phyloP scores from a whole-genome alignment of 1,140 invertebrate genomes.

The Radopholus similis region DNA sequence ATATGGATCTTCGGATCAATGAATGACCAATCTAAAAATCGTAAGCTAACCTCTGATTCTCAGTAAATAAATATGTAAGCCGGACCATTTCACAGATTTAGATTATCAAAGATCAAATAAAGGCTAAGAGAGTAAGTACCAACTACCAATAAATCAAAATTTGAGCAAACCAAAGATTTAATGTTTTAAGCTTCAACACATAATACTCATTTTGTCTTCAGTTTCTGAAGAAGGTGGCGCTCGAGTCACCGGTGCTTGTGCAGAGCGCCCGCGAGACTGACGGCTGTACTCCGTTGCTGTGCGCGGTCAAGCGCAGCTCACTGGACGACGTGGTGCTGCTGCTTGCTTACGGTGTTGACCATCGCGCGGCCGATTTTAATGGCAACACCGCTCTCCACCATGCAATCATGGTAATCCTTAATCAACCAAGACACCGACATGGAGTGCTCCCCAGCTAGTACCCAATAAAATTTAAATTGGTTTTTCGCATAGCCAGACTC shows the following conservation, averaged over 20 bases:
- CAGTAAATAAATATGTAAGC: too few species aligned
- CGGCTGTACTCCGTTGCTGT: constrained; percentile 12
- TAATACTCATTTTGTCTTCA: background rate
- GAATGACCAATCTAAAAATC: too few species aligned
- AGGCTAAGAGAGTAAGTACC: too few species aligned
- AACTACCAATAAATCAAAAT: too few species aligned
- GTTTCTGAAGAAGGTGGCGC: background rate
- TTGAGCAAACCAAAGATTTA: background rate
- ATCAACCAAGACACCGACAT: too few species aligned
- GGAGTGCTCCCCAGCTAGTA: too few species aligned
- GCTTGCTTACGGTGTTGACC: constrained; percentile 25
- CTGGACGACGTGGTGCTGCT: constrained; percentile 12
- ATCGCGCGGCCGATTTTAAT: background rate
- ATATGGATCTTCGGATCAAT: too few species aligned
- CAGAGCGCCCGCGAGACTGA: background rate
- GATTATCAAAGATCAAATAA: too few species aligned
- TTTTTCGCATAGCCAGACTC: too few species aligned
- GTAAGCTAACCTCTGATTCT: too few species aligned
- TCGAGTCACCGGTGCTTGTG: background rate
- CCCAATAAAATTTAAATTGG: too few species aligned
- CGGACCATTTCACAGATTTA: too few species aligned
- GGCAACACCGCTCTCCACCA: constrained; percentile 31
- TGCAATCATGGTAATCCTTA: constrained; percentile 14
- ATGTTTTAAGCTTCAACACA: background rate
- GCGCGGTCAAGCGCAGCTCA: background rate